Evolutionary conservation across 2,797 vertebrate genomes (phyloP).

Genomic region (Eulemur rubriventer): DNA sequence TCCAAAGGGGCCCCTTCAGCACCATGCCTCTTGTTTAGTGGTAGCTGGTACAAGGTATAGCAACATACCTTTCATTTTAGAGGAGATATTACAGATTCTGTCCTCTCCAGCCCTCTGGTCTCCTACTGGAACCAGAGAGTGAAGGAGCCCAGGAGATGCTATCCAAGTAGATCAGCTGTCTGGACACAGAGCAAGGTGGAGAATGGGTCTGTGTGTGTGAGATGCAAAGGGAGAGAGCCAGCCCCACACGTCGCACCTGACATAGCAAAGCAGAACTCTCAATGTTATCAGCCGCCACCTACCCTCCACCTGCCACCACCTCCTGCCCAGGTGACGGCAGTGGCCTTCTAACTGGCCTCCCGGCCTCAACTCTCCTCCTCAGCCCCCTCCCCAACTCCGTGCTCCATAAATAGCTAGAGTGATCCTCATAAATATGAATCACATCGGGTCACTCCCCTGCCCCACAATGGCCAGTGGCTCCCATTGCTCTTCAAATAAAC

Average conservation of each 20-base stretch:
- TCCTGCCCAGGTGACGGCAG: neutral
- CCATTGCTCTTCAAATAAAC: neutral
- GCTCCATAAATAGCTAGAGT: neutral
- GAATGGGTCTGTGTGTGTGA: neutral
- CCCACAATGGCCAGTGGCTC: neutral
- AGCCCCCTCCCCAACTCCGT: neutral
- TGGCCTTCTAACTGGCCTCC: neutral
- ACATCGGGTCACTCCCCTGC: neutral
- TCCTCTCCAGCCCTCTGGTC: neutral
- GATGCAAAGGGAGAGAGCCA: neutral
- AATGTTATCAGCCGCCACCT: fast-evolving
- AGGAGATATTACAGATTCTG: neutral
- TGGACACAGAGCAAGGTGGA: neutral
- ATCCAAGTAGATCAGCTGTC: neutral
- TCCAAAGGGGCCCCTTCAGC: neutral
- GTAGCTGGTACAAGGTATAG: neutral
- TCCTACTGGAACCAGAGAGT: neutral
- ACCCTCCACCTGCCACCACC: too few species aligned
- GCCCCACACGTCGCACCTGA: neutral
- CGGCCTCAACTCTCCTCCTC: neutral
- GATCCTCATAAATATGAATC: neutral
- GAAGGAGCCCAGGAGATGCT: neutral
- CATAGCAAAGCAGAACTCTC: neutral
- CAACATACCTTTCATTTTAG: neutral
- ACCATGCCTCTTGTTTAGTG: neutral